Evolutionary conservation across 2,113 vertebrate genomes (phyloP).

Genomic region (Gorsachius goisagi): DNA sequence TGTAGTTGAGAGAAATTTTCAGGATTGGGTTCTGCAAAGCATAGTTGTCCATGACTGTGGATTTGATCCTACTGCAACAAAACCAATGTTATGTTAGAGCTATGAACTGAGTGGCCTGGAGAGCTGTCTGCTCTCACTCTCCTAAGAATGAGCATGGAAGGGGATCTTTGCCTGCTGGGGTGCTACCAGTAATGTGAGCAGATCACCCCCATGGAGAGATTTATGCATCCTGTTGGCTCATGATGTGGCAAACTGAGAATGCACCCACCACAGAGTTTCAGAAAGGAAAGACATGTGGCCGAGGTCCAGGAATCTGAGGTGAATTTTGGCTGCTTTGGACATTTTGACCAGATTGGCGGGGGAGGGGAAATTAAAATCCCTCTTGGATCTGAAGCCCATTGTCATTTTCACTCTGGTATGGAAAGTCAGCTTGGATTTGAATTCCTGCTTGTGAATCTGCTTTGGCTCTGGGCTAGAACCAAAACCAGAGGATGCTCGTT

Average conservation of each 20-base stretch:
- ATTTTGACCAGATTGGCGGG: not conserved
- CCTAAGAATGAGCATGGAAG: not conserved
- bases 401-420: not conserved
- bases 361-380: not conserved
- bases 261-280: not conserved
- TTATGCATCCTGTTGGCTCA: not conserved
- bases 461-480: not conserved
- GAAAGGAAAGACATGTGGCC: not conserved
- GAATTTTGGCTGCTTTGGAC: not conserved
- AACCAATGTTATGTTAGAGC: not conserved
- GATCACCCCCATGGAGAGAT: not conserved
- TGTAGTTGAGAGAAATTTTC: not conserved
- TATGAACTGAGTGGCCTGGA: not conserved
- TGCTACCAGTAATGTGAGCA: not conserved
- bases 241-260: not conserved
- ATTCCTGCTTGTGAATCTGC: not conserved
- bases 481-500: not conserved
- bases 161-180: not conserved
- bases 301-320: not conserved
- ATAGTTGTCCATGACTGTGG: not conserved
- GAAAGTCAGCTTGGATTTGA: not conserved
- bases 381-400: not conserved
- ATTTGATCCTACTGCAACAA: not conserved
- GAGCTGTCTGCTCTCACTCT: not conserved
- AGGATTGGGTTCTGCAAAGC: not conserved